Evolutionary conservation across 2,888 invertebrate genomes (phyloP).

Genomic region (Tethea ocularis): DNA sequence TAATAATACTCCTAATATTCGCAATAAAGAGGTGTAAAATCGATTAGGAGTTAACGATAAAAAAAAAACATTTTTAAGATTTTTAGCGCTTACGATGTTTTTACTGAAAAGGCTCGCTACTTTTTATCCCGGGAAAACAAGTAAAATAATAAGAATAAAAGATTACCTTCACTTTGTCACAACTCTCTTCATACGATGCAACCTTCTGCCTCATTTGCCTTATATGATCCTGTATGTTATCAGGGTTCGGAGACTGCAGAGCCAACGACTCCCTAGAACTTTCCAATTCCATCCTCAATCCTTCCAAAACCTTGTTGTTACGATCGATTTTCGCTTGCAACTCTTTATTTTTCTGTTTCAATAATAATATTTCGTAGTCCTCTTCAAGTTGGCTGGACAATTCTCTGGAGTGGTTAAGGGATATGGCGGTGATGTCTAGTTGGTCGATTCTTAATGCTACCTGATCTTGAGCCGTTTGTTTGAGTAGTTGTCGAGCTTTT

Average conservation of each 20-base stretch:
- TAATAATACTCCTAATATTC: too few relatives aligned
- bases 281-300: slow-evolving; percentile 57
- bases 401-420: slow-evolving; percentile 53
- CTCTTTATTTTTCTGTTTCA: slow-evolving; percentile 63
- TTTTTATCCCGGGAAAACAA: too few relatives aligned
- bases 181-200: slow-evolving; percentile 68
- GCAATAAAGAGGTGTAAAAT: too few relatives aligned
- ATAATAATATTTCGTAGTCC: slow-evolving; percentile 65
- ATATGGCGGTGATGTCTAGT: slow-evolving; percentile 60
- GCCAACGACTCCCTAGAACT: slow-evolving; percentile 52
- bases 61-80: too few relatives aligned
- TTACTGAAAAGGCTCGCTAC: too few relatives aligned
- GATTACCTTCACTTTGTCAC: slow-evolving; percentile 63
- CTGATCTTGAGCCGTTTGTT: slow-evolving; percentile 47
- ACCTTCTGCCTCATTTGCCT: slow-evolving; percentile 69
- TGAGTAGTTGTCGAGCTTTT: slow-evolving; percentile 59
- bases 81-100: too few relatives aligned
- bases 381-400: slow-evolving; percentile 53
- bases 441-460: slow-evolving; percentile 41
- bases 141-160: background rate
- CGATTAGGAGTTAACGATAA: too few relatives aligned
- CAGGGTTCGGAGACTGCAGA: slow-evolving; percentile 58
- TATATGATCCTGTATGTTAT: slow-evolving; percentile 63
- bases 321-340: slow-evolving; percentile 65
- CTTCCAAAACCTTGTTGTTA: slow-evolving; percentile 60